Evolutionary conservation across 1,140 invertebrate species (phyloP).

Genomic region (Calliopsis andreniformis): DNA sequence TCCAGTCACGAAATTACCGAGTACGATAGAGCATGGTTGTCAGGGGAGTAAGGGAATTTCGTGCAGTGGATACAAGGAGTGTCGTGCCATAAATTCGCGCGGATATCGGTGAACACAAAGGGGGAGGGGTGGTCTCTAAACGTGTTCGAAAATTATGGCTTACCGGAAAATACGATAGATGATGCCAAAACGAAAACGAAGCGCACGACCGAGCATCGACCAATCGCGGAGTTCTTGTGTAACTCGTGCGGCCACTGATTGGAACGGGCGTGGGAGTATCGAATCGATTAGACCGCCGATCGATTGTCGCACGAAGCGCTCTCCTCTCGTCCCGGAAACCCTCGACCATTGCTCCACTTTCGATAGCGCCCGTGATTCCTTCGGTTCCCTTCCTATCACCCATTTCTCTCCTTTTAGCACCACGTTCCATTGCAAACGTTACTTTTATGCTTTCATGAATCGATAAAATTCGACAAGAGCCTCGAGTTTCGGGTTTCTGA

Average conservation of each 20-base stretch:
- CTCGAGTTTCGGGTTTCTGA: too few relatives aligned
- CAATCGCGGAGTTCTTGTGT: conserved; percentile 50
- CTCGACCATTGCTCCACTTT: conserved; percentile 56
- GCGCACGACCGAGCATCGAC: conserved; percentile 34
- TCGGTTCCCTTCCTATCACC: conserved; percentile 14
- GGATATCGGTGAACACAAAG: conserved; percentile 34
- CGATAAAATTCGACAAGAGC: too few relatives aligned
- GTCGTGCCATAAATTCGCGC: conserved; percentile 53
- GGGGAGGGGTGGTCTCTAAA: conserved; percentile 2
- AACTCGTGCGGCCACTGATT: conserved; percentile 50
- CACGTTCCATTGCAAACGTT: too few relatives aligned
- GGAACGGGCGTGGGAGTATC: conserved; percentile 62
- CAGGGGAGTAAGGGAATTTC: conserved; percentile 18
- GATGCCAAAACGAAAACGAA: conserved; percentile 60
- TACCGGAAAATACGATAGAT: conserved; percentile 59
- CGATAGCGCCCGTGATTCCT: conserved; percentile 41
- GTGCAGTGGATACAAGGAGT: conserved; percentile 18
- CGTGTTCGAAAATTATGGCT: conserved; percentile 55
- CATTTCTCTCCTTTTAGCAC: not conserved
- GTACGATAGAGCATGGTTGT: not conserved
- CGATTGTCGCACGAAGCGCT: conserved; percentile 45
- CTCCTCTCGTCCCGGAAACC: conserved; percentile 48
- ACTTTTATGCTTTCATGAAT: too few relatives aligned
- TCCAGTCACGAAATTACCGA: not conserved
- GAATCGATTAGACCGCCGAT: conserved; percentile 63